Conservation (phyloP, 2,888 invertebrate species). For the Hirtodrosophila duncani region DNA sequence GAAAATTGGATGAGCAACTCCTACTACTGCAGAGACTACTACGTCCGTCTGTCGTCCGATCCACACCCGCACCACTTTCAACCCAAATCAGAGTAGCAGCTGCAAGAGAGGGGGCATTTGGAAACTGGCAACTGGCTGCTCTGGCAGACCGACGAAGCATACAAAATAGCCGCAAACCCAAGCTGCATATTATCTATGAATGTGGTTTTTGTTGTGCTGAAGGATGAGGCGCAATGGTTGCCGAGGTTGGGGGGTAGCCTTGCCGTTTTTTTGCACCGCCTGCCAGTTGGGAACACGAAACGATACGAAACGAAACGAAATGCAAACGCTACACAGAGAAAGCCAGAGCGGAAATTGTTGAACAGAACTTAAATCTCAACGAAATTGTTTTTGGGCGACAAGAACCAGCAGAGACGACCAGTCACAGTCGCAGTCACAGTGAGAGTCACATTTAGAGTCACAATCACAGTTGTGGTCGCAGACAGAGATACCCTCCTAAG, state of each 20-base stretch:
- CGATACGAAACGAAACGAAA: slow-evolving; percentile 32
- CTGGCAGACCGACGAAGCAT: slow-evolving; percentile 63
- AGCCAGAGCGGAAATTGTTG: slow-evolving; percentile 62
- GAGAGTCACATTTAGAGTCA: too few relatives aligned
- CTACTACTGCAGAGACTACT: slow-evolving; percentile 15
- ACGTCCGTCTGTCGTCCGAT: slow-evolving; percentile 8
- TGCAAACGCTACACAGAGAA: slow-evolving; percentile 22
- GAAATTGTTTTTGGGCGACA: slow-evolving; percentile 73
- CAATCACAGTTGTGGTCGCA: too few relatives aligned
- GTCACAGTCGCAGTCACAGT: too few relatives aligned
- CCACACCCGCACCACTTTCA: slow-evolving; percentile 4
- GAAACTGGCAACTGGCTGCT: slow-evolving; percentile 44
- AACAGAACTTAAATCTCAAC: slow-evolving; percentile 70
- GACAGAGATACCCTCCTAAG: too few relatives aligned
- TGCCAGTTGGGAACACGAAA: slow-evolving; percentile 22
- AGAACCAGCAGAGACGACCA: too few relatives aligned
- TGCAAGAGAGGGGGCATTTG: slow-evolving; percentile 6
- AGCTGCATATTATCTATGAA: slow-evolving; percentile 73
- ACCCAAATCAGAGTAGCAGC: slow-evolving; percentile 30
- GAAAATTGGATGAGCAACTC: slow-evolving; percentile 67
- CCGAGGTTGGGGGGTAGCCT: not conserved
- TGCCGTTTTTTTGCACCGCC: slow-evolving; percentile 10
- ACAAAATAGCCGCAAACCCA: slow-evolving; percentile 70
- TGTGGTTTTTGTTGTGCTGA: slow-evolving; percentile 49
- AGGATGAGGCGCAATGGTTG: slow-evolving; percentile 16